phyloP scores from a whole-genome alignment of 2,113 vertebrate genomes.

The Dicaeum eximium region DNA sequence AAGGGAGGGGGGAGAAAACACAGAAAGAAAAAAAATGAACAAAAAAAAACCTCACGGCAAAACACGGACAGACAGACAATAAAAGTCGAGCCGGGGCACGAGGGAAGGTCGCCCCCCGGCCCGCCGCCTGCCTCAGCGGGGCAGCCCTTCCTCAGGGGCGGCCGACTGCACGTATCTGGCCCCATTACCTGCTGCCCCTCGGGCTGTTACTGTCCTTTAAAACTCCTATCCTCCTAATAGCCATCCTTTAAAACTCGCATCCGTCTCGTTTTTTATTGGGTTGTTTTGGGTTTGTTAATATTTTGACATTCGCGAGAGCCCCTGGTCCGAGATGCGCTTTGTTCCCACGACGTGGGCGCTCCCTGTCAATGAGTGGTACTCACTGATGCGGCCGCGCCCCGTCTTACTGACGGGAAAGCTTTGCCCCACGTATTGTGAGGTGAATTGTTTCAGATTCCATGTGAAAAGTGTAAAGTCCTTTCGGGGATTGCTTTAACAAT shows the following conservation, averaged over 20 bases:
- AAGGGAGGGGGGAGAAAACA: neutral
- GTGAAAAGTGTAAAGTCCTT: neutral
- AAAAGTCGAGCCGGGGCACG: constrained; percentile 12
- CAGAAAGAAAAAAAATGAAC: constrained; percentile 43
- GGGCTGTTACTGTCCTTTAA: neutral
- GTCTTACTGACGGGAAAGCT: neutral
- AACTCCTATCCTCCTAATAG: fast-evolving
- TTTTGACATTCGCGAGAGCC: neutral
- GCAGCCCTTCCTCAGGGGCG: neutral
- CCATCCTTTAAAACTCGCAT: neutral
- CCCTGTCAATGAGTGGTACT: fast-evolving
- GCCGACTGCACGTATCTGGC: neutral
- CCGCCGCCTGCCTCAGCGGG: neutral
- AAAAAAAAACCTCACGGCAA: neutral
- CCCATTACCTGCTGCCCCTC: neutral
- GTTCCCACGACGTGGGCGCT: fast-evolving
- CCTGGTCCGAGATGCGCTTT: neutral
- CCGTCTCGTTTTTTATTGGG: too few species aligned
- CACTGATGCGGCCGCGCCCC: neutral
- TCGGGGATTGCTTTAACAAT: neutral
- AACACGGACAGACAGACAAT: constrained; percentile 15
- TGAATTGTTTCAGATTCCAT: neutral
- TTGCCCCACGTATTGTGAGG: neutral
- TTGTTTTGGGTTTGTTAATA: neutral
- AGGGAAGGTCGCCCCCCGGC: neutral